Evolutionary conservation across 2,113 vertebrate genomes (phyloP).

Genomic region (Campylorhamphus procurvoides): DNA sequence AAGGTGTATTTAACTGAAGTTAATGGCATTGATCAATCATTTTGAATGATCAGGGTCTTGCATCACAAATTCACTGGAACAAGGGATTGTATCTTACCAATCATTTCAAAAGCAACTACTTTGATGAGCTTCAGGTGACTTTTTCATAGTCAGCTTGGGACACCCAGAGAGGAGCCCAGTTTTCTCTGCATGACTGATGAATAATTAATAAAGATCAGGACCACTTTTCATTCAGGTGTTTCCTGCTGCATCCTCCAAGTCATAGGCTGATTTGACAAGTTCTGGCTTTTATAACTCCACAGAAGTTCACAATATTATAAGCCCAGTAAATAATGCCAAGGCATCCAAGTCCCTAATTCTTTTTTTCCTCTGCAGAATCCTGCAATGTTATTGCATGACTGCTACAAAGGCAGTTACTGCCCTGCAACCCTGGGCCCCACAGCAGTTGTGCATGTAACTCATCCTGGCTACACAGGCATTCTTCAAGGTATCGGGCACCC

Average conservation of each 20-base stretch:
- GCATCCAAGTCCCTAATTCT: not conserved
- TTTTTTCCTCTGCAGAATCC: not conserved
- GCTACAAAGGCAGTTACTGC: constrained; percentile 33
- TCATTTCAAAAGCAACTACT: not conserved
- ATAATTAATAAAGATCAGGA: not conserved
- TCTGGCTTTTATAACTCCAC: not conserved
- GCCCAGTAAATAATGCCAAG: not conserved
- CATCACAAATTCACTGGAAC: not conserved
- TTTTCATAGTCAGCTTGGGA: not conserved
- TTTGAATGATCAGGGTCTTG: not conserved
- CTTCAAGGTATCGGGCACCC: constrained; percentile 35
- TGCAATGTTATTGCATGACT: not conserved
- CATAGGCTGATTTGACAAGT: not conserved
- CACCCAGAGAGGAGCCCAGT: not conserved
- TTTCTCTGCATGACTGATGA: not conserved
- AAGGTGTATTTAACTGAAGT: not conserved
- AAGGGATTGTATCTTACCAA: not conserved
- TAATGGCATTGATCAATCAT: fast-evolving
- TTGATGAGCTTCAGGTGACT: not conserved
- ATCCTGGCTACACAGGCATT: constrained; percentile 25
- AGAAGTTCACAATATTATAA: not conserved
- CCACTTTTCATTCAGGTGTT: not conserved
- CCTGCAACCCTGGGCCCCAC: constrained; percentile 51
- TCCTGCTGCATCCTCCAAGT: not conserved
- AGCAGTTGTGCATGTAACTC: constrained; percentile 73